Evolutionary conservation across 2,113 vertebrate genomes (phyloP).

Genomic region (human): DNA sequence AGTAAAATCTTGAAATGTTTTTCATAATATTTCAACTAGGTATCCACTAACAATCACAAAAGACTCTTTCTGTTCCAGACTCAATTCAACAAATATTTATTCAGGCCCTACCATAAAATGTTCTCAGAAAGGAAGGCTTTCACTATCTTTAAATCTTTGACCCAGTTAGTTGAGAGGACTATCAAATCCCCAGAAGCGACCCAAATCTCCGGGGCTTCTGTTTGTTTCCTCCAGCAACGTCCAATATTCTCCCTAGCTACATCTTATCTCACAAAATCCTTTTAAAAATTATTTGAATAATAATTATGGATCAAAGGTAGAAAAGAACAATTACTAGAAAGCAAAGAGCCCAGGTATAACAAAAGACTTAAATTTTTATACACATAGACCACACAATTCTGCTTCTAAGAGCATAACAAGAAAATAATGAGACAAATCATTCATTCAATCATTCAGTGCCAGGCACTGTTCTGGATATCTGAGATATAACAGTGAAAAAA

Average conservation of each 20-base stretch:
- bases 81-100: conserved; percentile 61
- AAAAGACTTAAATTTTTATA: conserved; percentile 2
- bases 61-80: conserved; percentile 19
- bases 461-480: neutral
- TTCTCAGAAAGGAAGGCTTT: conserved; percentile 50
- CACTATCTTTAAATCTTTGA: conserved; percentile 1
- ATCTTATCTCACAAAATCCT: neutral
- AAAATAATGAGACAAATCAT: neutral
- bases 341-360: neutral
- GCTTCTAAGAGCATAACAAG: neutral
- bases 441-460: neutral
- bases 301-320: neutral
- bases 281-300: neutral
- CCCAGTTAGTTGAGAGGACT: conserved; percentile 15
- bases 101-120: conserved; percentile 33
- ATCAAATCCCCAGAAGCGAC: neutral
- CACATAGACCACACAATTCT: neutral
- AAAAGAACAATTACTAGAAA: conserved; percentile 29
- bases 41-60: conserved; percentile 17
- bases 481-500: neutral
- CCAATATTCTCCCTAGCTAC: neutral
- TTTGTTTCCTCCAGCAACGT: neutral
- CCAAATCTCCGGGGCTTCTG: neutral
- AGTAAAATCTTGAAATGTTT: conserved; percentile 43
- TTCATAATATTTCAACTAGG: conserved; percentile 55